These are phyloP conservation scores for Felis chaus DNA, from an alignment of 2,113 vertebrate species.

Conservation along the genomic window DNA sequence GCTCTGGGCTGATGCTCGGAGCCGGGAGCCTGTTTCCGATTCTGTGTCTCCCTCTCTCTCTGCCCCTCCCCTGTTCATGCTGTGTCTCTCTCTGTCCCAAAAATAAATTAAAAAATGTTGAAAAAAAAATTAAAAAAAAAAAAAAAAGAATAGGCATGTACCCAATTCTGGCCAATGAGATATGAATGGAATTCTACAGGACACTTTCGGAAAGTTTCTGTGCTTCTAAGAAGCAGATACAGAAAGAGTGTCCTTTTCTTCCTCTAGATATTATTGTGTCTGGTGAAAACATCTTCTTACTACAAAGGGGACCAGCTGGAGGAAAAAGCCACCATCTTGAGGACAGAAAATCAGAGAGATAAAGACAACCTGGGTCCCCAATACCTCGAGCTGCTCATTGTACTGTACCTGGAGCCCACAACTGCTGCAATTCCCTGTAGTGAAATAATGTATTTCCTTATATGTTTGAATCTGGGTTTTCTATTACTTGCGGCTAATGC, in stretches of 20 bases:
- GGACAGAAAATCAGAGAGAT: not conserved
- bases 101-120: too few relatives aligned
- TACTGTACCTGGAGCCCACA: not conserved
- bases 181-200: not conserved
- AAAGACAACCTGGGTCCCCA: not conserved
- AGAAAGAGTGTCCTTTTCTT: not conserved
- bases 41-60: too few relatives aligned
- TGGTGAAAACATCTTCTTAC: not conserved
- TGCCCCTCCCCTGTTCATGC: too few relatives aligned
- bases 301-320: not conserved
- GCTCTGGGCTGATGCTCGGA: too few relatives aligned
- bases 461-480: not conserved
- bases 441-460: not conserved
- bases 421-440: not conserved
- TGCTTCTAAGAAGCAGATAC: not conserved
- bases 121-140: too few relatives aligned
- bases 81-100: too few relatives aligned
- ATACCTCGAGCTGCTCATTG: not conserved
- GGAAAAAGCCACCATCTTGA: not conserved
- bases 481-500: not conserved
- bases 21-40: too few relatives aligned
- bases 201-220: not conserved
- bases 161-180: not conserved
- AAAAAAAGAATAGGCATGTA: not conserved
- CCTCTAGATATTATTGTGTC: not conserved